A percentile compares a stretch with the other conserved stretches of the same genome.
These are phyloP conservation scores for Sesia bembeciformis DNA, from an alignment of 2,888 invertebrate genomes.

Conservation along the genomic window DNA sequence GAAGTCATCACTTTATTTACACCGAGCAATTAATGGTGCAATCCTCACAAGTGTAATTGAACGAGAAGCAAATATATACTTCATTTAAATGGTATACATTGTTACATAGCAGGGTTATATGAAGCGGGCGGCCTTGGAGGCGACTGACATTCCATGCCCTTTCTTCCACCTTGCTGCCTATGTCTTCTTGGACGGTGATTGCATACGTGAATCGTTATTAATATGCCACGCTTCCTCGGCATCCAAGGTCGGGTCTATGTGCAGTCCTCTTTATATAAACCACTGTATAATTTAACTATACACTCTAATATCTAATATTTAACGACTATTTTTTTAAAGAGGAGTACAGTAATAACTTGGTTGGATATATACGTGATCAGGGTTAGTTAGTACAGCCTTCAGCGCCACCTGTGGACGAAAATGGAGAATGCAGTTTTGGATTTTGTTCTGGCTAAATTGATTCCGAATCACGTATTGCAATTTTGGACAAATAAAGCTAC, in stretches of 20 bases:
- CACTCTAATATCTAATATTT: conserved; percentile 13
- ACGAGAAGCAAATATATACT: conserved; percentile 14
- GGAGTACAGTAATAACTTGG: conserved; percentile 4
- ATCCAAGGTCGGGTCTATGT: conserved; percentile 54
- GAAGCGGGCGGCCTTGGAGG: conserved; percentile 45
- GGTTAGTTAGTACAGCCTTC: conserved; percentile 17
- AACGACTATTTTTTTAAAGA: conserved; percentile 6
- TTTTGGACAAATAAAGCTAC: background rate
- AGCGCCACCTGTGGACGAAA: conserved; percentile 49
- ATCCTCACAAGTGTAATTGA: conserved; percentile 20
- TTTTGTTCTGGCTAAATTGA: background rate
- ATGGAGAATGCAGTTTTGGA: conserved; percentile 22
- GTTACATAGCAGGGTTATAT: conserved; percentile 29
- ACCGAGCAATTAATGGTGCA: conserved; percentile 37
- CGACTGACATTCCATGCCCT: conserved; percentile 65
- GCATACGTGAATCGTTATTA: conserved; percentile 65
- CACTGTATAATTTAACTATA: conserved; percentile 1
- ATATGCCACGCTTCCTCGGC: conserved; percentile 55
- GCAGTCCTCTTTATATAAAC: conserved; percentile 21
- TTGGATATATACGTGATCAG: conserved; percentile 35
- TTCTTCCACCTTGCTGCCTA: conserved; percentile 67
- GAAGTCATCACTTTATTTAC: conserved; percentile 32
- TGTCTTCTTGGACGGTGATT: conserved; percentile 62
- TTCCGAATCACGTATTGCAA: background rate
- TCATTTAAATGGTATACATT: conserved; percentile 12